A percentile compares a stretch with the other conserved stretches of the same genome.
phyloP scores from a whole-genome alignment of 64 coral and sea anemone species.

The Montipora foliosa region DNA sequence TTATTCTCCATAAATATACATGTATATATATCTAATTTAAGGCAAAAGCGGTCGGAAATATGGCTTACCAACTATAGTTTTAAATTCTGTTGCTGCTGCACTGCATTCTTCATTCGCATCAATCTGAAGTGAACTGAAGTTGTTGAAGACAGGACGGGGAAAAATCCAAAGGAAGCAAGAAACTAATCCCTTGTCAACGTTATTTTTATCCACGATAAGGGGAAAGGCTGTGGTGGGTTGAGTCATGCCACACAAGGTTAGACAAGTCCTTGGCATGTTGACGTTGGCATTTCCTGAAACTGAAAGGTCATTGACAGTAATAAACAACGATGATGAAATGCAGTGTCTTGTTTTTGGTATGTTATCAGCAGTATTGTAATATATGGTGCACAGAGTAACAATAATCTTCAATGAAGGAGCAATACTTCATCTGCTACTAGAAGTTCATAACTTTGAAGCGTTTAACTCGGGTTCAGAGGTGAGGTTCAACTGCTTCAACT shows the following conservation, averaged over 20 bases:
- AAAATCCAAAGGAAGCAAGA: slow-evolving; percentile 41
- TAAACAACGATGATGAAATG: no score
- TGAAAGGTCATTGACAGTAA: not conserved
- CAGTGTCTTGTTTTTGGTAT: no score
- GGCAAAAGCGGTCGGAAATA: not conserved
- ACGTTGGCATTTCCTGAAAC: slow-evolving; percentile 39
- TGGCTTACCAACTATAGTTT: not conserved
- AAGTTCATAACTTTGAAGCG: no score
- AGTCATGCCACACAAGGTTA: slow-evolving; percentile 33
- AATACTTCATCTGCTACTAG: no score
- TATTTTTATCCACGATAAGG: slow-evolving; percentile 26
- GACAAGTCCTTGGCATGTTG: not conserved
- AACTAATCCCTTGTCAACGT: slow-evolving; percentile 24
- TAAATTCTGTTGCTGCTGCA: not conserved
- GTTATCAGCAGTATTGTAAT: no score
- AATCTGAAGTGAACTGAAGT: not conserved
- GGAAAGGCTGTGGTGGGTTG: slow-evolving; percentile 22
- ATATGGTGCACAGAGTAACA: no score
- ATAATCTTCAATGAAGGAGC: no score
- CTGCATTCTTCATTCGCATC: not conserved
- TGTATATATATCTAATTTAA: not conserved
- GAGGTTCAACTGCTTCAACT: no score
- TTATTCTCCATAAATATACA: no score
- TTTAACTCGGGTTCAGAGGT: no score
- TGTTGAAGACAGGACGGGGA: not conserved